Base-by-base conservation (phyloP, 2,888 invertebrate genomes). In the Drosophila trichaetosa region DNA sequence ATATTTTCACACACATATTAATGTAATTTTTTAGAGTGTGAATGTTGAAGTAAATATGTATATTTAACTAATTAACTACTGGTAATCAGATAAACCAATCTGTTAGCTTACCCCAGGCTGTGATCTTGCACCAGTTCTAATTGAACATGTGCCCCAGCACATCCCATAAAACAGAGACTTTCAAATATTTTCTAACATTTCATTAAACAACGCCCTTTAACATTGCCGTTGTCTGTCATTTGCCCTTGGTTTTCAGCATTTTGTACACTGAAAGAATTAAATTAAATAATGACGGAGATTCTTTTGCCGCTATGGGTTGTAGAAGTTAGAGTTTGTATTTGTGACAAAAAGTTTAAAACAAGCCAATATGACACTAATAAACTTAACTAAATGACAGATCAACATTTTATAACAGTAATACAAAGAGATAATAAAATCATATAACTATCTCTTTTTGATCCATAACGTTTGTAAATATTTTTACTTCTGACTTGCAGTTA, bases 161-260 rank as follows among this genome's bases (percentile, higher is more conserved):
- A 53, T 38, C 59, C 38, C 38, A 62, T 5, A 24, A 16, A 51
- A 49, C 46, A n/a, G 36, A 59, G 40, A 21, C n/a, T 11, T 42
- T 42, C 21, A 42, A 24, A 48, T 72, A 57, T 78, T 70, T 83
- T 75, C 69, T 62, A 83, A 69, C 63, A 66, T 73, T 69, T 73
- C 33, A 61, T 67, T 63, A 67, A 60, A 64, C 57, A 71, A 63
- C 74, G 52, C 69, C 61, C 73, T 67, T 65, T 56, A 31, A 29
- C 46, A 21, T 48, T 53, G 27, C 13, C 49, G 48, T 59, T 58
- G 29, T n/a, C 31, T 64, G 24, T 36, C 51, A 48, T 40, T 40
- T 61, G 18, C 36, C 36, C 36, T 40, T 64, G n/a, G n/a, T 21
- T 58, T 46, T 31, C n/a, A 38, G 38, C 56, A 36, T 59, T 18